Evolutionary conservation across 2,888 invertebrate species (phyloP).

Genomic region (Hedya salicella): DNA sequence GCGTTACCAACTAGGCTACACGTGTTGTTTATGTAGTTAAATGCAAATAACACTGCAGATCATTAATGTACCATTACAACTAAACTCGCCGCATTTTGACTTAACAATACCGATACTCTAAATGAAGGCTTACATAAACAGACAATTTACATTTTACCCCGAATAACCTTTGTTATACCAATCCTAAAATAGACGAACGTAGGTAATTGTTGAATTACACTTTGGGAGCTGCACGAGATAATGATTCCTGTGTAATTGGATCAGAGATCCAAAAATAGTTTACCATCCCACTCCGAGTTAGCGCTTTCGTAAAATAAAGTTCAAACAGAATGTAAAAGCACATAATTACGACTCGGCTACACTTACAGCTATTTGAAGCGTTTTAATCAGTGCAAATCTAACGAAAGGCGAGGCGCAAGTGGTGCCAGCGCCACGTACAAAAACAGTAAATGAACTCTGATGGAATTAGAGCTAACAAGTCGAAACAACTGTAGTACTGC

Average conservation of each 20-base stretch:
- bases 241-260: neutral
- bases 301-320: neutral
- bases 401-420: constrained; percentile 42
- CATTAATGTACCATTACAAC: too few relatives aligned
- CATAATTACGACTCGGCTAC: constrained; percentile 40
- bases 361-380: constrained; percentile 46
- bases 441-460: constrained; percentile 49
- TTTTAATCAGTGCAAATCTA: constrained; percentile 47
- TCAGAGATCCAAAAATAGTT: constrained; percentile 5
- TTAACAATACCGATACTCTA: neutral
- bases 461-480: constrained; percentile 64
- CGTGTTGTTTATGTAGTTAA: too few relatives aligned
- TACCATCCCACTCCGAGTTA: neutral
- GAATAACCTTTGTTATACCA: neutral
- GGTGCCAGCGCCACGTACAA: constrained; percentile 41
- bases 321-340: constrained; percentile 15
- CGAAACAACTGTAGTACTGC: constrained; percentile 53
- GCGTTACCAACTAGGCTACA: too few relatives aligned
- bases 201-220: neutral
- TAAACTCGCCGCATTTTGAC: neutral
- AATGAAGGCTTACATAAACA: neutral
- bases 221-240: neutral
- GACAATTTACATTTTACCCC: neutral
- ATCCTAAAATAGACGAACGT: neutral
- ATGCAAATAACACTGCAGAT: too few relatives aligned